These are phyloP conservation scores for Lasioglossum lativentre DNA, from an alignment of 2,888 invertebrate species.

Conservation along the genomic window DNA sequence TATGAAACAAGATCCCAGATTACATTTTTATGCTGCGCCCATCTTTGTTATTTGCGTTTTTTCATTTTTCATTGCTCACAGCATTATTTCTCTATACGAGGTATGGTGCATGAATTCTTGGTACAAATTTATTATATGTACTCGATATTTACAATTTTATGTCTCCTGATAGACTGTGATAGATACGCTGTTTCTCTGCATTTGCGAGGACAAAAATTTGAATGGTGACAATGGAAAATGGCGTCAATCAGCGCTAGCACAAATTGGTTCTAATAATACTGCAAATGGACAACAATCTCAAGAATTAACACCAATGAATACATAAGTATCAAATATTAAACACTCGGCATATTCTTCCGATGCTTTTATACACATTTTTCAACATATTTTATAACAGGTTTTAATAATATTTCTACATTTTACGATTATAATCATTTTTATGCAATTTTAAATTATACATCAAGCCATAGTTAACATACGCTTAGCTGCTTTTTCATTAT, in stretches of 20 bases:
- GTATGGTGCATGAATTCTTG: slow-evolving; percentile 84
- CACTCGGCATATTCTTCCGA: slow-evolving; percentile 7
- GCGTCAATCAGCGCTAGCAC: slow-evolving; percentile 81
- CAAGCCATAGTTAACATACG: slow-evolving; percentile 11
- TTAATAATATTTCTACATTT: slow-evolving; percentile 9
- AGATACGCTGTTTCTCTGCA: slow-evolving; percentile 96
- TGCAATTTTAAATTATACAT: slow-evolving; percentile 27
- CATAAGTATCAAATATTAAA: slow-evolving; percentile 58
- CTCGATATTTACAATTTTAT: slow-evolving; percentile 31
- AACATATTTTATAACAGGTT: slow-evolving; percentile 29
- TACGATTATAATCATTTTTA: slow-evolving; percentile 26
- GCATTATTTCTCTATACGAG: slow-evolving; percentile 97
- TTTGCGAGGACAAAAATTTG: slow-evolving; percentile 95
- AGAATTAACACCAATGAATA: slow-evolving; percentile 85
- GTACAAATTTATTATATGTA: background rate
- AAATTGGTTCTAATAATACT: slow-evolving; percentile 75
- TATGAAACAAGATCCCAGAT: slow-evolving; percentile 89
- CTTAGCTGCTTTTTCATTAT: slow-evolving; percentile 10
- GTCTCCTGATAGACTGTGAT: slow-evolving; percentile 92
- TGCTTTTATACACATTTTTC: slow-evolving; percentile 43
- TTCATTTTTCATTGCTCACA: slow-evolving; percentile 96
- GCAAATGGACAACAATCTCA: slow-evolving; percentile 83
- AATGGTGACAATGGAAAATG: slow-evolving; percentile 89
- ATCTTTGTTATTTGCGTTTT: slow-evolving; percentile 93
- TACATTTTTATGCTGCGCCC: slow-evolving; percentile 94